These are phyloP conservation scores for Ptilodon capucinus DNA, from an alignment of 2,888 invertebrate species.

Conservation along the genomic window DNA sequence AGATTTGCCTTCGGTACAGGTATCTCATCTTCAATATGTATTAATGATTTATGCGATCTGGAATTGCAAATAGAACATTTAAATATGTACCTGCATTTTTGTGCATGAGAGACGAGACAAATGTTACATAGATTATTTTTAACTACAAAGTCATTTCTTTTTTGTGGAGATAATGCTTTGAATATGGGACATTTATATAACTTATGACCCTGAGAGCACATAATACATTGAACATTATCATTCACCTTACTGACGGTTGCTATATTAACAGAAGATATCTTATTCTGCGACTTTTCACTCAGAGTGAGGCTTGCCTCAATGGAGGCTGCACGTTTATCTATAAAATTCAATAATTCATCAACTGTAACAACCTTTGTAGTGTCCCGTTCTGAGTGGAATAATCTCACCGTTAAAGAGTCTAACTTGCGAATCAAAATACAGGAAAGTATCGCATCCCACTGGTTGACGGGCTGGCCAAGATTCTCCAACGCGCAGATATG, in stretches of 20 bases:
- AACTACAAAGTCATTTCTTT: no score
- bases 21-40: neutral
- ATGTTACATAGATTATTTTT: slow-evolving; percentile 1
- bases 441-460: slow-evolving; percentile 1
- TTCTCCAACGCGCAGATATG: no score
- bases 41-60: slow-evolving; percentile 1
- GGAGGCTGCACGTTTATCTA: slow-evolving; percentile 3
- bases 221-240: no score
- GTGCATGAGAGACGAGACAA: slow-evolving; percentile 1
- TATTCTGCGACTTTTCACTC: slow-evolving; percentile 1
- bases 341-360: slow-evolving; percentile 1
- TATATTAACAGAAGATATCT: neutral
- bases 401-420: slow-evolving; percentile 1
- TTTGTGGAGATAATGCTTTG: no score
- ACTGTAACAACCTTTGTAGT: no score
- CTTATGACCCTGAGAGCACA: no score
- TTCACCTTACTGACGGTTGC: no score
- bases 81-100: slow-evolving; percentile 3
- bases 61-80: slow-evolving; percentile 1
- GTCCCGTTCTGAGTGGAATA: slow-evolving; percentile 1
- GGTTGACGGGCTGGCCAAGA: neutral
- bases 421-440: slow-evolving; percentile 3
- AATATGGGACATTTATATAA: no score
- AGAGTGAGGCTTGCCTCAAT: neutral
- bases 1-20: no score